phyloP scores from a whole-genome alignment of 2,888 invertebrate genomes.

The Eueremaeus valkanovi region DNA sequence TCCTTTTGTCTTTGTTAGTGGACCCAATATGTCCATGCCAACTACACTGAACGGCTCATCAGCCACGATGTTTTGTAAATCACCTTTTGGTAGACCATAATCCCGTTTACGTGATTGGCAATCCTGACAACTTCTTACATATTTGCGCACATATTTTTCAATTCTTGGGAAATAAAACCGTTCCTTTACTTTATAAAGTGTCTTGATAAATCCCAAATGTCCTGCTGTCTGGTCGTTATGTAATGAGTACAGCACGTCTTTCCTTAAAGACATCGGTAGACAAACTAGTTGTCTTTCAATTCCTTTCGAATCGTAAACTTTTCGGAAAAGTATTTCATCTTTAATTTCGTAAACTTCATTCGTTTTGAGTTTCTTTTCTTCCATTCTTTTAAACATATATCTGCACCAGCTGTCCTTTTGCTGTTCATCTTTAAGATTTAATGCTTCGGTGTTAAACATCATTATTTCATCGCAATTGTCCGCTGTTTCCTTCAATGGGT shows the following conservation, averaged over 20 bases:
- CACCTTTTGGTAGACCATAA: not conserved
- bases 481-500: not conserved
- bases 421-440: not conserved
- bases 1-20: not conserved
- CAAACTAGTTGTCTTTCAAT: not conserved
- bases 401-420: not conserved
- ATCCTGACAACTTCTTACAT: not conserved
- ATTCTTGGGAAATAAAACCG: constrained; percentile 1
- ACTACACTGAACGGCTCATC: not conserved
- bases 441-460: not conserved
- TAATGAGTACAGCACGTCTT: not conserved
- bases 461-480: not conserved
- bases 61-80: not conserved
- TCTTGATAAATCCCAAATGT: constrained; percentile 3
- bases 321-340: not conserved
- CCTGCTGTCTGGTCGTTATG: not conserved
- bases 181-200: not conserved
- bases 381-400: not conserved
- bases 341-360: not conserved
- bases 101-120: not conserved
- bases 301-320: not conserved
- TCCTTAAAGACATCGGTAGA: not conserved
- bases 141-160: not conserved
- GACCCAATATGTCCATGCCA: not conserved
- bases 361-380: not conserved